Conservation (phyloP, 1,140 invertebrate genomes). For the Ceratosolen solmsi region DNA sequence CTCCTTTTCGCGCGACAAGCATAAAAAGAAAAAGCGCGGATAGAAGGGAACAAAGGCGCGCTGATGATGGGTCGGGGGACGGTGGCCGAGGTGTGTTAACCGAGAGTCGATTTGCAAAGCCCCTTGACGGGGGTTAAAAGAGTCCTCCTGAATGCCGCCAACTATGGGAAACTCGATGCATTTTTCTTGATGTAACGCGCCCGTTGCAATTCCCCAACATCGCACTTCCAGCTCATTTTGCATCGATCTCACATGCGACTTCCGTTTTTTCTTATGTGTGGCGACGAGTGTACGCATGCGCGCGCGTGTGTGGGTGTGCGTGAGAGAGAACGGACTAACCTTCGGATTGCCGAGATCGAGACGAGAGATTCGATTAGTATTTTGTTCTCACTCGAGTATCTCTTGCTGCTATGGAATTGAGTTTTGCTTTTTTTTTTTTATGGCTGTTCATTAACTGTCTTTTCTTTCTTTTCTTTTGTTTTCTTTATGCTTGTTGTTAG, state of each 20-base stretch:
- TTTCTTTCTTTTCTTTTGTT: background rate
- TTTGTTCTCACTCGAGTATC: constrained; percentile 6
- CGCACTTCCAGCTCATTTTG: too few species aligned
- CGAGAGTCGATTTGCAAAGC: too few species aligned
- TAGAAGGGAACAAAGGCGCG: too few species aligned
- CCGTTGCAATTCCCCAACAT: background rate
- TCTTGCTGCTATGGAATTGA: background rate
- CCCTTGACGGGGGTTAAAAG: too few species aligned
- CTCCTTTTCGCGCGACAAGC: too few species aligned
- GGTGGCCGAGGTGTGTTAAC: too few species aligned
- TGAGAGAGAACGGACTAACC: background rate
- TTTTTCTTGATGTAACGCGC: background rate
- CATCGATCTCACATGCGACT: background rate
- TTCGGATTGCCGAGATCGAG: constrained; percentile 5
- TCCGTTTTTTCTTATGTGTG: background rate
- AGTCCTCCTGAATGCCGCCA: constrained; percentile 12
- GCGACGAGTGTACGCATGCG: background rate
- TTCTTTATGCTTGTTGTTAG: too few species aligned
- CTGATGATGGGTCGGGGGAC: too few species aligned
- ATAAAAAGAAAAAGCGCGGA: too few species aligned
- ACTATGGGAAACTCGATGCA: background rate
- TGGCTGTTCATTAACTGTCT: background rate
- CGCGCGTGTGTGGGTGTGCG: too few species aligned
- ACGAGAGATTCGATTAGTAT: constrained; percentile 1
- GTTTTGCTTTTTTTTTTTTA: background rate